Conservation (phyloP, 2,888 invertebrate species). For the Acleris literana region DNA sequence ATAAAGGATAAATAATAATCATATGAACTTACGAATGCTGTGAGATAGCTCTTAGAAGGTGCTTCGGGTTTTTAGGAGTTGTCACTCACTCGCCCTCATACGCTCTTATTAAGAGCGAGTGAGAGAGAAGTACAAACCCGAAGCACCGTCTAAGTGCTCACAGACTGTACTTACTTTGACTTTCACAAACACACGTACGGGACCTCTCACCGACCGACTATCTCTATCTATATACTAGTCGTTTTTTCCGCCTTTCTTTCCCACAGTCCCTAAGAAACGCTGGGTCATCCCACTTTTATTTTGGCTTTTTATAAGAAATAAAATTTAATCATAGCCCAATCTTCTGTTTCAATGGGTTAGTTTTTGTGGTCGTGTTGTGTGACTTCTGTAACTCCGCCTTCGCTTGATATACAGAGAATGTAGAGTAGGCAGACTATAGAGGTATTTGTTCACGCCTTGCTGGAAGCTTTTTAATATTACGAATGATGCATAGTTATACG, state of each 20-base stretch:
- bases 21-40: too few species aligned
- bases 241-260: conserved; percentile 57
- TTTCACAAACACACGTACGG: conserved; percentile 8
- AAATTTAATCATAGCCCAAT: conserved; percentile 79
- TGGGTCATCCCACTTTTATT: conserved; percentile 57
- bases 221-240: conserved; percentile 46
- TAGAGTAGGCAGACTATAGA: conserved; percentile 3
- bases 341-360: conserved; percentile 71
- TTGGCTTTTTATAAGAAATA: conserved; percentile 47
- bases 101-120: too few species aligned
- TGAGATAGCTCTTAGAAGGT: too few species aligned
- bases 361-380: conserved; percentile 50
- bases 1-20: too few species aligned
- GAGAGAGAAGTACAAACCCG: too few species aligned
- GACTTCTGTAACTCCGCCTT: conserved; percentile 39
- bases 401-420: conserved; percentile 5
- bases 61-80: too few species aligned
- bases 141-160: too few species aligned
- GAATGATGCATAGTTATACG: too few species aligned
- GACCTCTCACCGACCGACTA: conserved; percentile 5
- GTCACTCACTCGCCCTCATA: too few species aligned
- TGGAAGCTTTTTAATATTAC: too few species aligned
- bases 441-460: too few species aligned
- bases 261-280: conserved; percentile 61
- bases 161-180: neutral